These are phyloP conservation scores for Drosophila greeni DNA, from an alignment of 2,888 invertebrate genomes.

Conservation along the genomic window DNA sequence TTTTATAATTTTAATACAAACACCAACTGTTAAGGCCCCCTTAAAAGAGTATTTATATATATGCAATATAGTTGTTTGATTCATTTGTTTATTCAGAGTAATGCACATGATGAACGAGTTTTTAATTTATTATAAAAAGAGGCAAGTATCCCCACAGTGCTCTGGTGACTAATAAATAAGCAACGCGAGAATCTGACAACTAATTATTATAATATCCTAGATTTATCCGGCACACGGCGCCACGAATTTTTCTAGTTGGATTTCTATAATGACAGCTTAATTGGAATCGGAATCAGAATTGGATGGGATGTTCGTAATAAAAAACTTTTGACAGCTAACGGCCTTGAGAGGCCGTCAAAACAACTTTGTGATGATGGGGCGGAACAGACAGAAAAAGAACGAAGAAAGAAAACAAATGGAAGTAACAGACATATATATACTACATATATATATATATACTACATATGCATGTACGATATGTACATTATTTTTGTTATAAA, in stretches of 20 bases:
- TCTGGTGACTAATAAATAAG: background rate
- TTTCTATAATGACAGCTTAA: conserved; percentile 44
- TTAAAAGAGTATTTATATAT: too few species aligned
- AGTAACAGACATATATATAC: background rate
- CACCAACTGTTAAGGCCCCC: background rate
- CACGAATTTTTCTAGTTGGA: conserved; percentile 17
- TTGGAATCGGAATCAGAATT: conserved; percentile 24
- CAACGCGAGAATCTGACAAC: conserved; percentile 7
- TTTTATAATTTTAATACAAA: too few species aligned
- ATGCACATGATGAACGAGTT: background rate
- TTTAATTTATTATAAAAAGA: background rate
- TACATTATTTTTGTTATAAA: too few species aligned
- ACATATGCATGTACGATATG: too few species aligned
- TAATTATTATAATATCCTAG: conserved; percentile 26
- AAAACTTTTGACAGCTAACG: conserved; percentile 36
- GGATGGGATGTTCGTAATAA: conserved; percentile 7
- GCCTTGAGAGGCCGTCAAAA: conserved; percentile 33
- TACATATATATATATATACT: too few species aligned
- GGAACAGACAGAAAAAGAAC: background rate
- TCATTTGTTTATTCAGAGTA: background rate
- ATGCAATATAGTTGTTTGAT: too few species aligned
- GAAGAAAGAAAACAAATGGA: background rate
- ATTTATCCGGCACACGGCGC: conserved; percentile 7
- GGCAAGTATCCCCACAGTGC: background rate
- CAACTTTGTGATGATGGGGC: conserved; percentile 16